Percentiles rank a stretch among this genome's conserved stretches.
Conservation (phyloP, 2,888 invertebrate species). For the Blera fallax region DNA sequence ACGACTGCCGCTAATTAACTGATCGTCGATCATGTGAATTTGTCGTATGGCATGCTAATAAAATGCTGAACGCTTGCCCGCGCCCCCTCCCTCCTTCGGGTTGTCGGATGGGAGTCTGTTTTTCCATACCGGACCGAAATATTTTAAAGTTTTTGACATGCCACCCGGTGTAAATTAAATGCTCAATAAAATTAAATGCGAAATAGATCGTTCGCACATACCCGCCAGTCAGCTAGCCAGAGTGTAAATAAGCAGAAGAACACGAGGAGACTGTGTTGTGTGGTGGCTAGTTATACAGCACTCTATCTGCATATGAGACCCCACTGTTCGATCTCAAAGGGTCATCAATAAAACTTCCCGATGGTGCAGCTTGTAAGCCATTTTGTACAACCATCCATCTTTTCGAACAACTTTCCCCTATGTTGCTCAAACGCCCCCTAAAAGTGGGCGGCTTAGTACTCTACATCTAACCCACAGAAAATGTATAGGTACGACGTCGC, state of each 20-base stretch:
- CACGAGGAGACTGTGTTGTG: not conserved
- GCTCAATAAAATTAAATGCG: constrained; percentile 52
- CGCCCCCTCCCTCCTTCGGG: not conserved
- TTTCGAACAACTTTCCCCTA: too few species aligned
- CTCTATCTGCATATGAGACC: too few species aligned
- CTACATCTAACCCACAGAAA: too few species aligned
- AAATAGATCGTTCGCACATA: constrained; percentile 52
- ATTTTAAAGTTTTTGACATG: constrained; percentile 21
- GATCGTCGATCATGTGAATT: constrained; percentile 59
- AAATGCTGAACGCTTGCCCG: not conserved
- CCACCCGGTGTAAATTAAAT: constrained; percentile 55
- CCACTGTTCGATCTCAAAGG: too few species aligned
- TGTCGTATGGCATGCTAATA: constrained; percentile 50
- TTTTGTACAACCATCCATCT: too few species aligned
- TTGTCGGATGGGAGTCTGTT: not conserved
- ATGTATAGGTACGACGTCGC: too few species aligned
- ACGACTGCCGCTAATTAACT: constrained; percentile 35
- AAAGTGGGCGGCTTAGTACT: too few species aligned
- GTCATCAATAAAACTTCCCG: too few species aligned
- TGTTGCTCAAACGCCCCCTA: too few species aligned
- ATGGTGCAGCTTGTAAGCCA: too few species aligned
- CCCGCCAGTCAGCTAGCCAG: not conserved
- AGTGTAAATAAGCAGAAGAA: not conserved
- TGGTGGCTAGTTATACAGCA: not conserved
- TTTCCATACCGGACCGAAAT: not conserved